phyloP scores from a whole-genome alignment of 53 echinoderm and acorn worm genomes.

The Arbacia lixula region DNA sequence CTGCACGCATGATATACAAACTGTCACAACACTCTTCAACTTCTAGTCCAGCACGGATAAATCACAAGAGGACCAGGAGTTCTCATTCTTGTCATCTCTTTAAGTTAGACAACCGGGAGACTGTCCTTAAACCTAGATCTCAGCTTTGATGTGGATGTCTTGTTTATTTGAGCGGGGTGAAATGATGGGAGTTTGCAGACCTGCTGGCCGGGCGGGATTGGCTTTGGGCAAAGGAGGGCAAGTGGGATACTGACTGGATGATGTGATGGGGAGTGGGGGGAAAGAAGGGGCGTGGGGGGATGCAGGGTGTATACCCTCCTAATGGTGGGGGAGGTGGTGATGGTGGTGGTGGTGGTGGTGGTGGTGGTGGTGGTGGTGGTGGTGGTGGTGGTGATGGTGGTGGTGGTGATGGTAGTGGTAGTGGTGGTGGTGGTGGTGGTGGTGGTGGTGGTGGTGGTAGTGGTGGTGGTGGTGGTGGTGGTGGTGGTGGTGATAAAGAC shows the following conservation, averaged over 20 bases:
- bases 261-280: no score
- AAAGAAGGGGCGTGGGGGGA: no score
- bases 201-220: no score
- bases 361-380: background rate
- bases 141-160: no score
- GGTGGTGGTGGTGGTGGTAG: background rate
- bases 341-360: background rate
- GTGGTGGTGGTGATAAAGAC: background rate
- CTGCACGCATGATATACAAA: slow-evolving; percentile 22
- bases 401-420: background rate
- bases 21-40: slow-evolving; percentile 38
- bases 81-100: no score
- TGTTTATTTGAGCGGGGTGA: no score
- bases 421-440: slow-evolving; percentile 1
- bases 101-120: no score
- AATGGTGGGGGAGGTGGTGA: background rate
- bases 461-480: background rate
- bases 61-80: slow-evolving; percentile 6
- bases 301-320: no score
- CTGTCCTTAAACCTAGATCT: no score
- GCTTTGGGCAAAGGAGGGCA: no score
- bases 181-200: no score
- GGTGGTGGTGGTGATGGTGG: background rate
- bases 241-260: no score
- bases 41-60: background rate